Conservation (phyloP, 2,113 vertebrate species). For the Promerops cafer region DNA sequence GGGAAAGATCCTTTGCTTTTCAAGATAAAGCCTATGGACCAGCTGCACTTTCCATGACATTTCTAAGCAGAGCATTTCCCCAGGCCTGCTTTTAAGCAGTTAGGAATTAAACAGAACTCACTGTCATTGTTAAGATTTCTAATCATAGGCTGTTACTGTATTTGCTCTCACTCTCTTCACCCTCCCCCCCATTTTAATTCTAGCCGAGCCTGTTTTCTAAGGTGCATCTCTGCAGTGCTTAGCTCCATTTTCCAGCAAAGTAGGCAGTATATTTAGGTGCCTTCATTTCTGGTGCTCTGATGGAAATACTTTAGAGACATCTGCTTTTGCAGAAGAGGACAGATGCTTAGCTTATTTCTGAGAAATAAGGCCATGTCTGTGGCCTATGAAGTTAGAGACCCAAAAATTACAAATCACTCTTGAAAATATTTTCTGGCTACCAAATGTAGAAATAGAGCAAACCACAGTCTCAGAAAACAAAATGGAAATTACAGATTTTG, state of each 20-base stretch:
- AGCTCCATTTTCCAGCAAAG: background rate
- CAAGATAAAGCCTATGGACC: slow-evolving; percentile 62
- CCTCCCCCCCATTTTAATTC: background rate
- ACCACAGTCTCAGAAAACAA: slow-evolving; percentile 42
- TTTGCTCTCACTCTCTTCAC: background rate
- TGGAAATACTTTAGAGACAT: background rate
- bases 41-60: slow-evolving; percentile 67
- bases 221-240: background rate
- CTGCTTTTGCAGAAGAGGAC: background rate
- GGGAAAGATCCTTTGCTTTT: slow-evolving; percentile 69
- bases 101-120: slow-evolving; percentile 52
- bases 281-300: background rate
- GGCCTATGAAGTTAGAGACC: background rate
- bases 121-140: slow-evolving; percentile 45
- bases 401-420: background rate
- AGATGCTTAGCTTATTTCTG: background rate
- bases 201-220: background rate
- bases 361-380: background rate
- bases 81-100: slow-evolving; percentile 52
- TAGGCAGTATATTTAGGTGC: background rate
- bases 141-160: slow-evolving; percentile 48
- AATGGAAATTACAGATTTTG: slow-evolving; percentile 48
- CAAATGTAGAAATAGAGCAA: slow-evolving; percentile 4
- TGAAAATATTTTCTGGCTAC: slow-evolving; percentile 17
- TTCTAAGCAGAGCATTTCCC: slow-evolving; percentile 54